Conservation (phyloP, 2,888 invertebrate genomes). For the Stramonita haemastoma region DNA sequence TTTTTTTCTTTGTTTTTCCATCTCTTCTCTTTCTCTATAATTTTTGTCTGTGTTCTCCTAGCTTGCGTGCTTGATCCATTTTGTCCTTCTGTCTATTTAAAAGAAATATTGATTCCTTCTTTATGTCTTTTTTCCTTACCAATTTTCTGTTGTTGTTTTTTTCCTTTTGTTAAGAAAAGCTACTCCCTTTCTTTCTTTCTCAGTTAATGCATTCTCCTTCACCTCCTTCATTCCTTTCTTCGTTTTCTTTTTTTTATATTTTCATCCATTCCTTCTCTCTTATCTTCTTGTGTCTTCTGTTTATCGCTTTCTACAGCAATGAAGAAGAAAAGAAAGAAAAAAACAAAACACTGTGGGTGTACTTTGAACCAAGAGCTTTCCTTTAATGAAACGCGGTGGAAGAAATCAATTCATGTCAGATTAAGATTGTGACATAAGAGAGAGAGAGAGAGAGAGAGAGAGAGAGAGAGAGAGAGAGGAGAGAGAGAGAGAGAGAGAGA, state of each 20-base stretch:
- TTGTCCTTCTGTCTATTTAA: no score
- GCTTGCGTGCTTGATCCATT: no score
- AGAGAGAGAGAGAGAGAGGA: not conserved
- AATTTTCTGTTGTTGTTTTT: no score
- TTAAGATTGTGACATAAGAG: not conserved
- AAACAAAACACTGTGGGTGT: no score
- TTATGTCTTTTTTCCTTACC: no score
- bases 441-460: not conserved
- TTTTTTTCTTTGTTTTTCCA: no score
- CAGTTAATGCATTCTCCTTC: no score
- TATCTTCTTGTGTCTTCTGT: not conserved
- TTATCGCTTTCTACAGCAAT: not conserved
- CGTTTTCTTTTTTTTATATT: not conserved
- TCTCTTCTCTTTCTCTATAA: no score
- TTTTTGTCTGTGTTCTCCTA: no score
- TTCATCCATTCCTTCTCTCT: not conserved
- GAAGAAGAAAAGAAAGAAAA: not conserved
- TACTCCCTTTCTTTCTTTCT: no score
- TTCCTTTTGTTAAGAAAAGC: no score
- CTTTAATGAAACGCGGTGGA: not conserved
- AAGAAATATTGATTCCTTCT: no score
- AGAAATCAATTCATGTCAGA: not conserved
- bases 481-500: not conserved
- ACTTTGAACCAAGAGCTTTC: not conserved
- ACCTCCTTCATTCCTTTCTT: not conserved